Evolutionary conservation across 1,140 invertebrate genomes (phyloP).

Genomic region (Tetragnatha versicolor): DNA sequence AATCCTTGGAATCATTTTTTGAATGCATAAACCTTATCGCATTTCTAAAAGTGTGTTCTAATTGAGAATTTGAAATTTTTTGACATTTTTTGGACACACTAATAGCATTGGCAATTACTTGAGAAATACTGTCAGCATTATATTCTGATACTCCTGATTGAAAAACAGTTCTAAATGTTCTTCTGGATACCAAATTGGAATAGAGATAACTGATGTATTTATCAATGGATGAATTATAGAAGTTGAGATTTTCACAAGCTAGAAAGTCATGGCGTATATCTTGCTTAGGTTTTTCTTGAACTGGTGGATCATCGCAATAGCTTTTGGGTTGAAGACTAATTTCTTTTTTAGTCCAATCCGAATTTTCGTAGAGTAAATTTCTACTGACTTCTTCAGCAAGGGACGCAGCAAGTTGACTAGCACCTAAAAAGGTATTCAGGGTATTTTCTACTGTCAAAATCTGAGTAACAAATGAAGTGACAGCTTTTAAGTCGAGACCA

Average conservation of each 20-base stretch:
- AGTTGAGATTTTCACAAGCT: no score
- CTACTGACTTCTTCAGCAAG: no score
- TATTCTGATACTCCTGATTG: not conserved
- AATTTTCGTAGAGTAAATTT: no score
- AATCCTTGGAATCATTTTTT: not conserved
- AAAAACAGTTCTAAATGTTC: conserved; percentile 2
- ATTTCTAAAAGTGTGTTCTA: conserved; percentile 4
- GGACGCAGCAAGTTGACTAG: no score
- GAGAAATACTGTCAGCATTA: not conserved
- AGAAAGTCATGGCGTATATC: no score
- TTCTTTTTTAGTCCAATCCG: no score
- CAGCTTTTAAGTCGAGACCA: not conserved
- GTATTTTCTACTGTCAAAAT: not conserved
- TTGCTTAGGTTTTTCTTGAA: no score
- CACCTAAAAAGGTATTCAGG: no score
- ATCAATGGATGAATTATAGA: not conserved
- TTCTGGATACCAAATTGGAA: conserved; percentile 9
- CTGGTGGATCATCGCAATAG: no score
- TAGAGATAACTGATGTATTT: conserved; percentile 1
- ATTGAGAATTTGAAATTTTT: not conserved
- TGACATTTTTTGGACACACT: not conserved
- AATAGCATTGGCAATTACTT: not conserved
- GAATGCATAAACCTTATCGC: conserved; percentile 15
- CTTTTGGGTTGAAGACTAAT: no score
- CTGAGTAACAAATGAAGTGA: not conserved